Evolutionary conservation across 2,888 invertebrate genomes (phyloP).

Genomic region (Elgonia sp.): DNA sequence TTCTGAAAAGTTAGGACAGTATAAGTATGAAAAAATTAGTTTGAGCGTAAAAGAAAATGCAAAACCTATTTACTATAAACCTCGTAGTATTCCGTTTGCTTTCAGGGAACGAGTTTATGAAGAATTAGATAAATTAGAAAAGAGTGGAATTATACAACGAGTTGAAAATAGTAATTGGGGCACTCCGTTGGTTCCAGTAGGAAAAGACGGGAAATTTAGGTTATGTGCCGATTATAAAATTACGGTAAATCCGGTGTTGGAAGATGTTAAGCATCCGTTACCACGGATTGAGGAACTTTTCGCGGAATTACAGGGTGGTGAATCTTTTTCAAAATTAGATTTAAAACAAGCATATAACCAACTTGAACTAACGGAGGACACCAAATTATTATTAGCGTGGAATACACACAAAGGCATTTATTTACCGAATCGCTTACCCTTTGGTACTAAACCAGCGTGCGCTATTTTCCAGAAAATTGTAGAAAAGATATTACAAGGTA

Average conservation of each 20-base stretch:
- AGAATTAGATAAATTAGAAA: conserved; percentile 55
- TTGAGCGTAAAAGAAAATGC: conserved; percentile 43
- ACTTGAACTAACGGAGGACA: conserved; percentile 81
- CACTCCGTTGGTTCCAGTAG: conserved; percentile 75
- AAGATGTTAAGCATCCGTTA: conserved; percentile 79
- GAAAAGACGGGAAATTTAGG: conserved; percentile 38
- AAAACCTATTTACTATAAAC: conserved; percentile 67
- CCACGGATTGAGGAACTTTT: conserved; percentile 81
- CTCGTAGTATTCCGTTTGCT: conserved; percentile 64
- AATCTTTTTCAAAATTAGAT: conserved; percentile 79
- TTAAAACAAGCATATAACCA: conserved; percentile 83
- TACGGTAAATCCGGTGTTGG: conserved; percentile 79
- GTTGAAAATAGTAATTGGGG: conserved; percentile 70
- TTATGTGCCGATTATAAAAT: conserved; percentile 75
- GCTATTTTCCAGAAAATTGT: conserved; percentile 83
- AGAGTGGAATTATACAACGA: conserved; percentile 46
- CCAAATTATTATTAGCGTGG: conserved; percentile 78
- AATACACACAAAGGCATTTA: conserved; percentile 79
- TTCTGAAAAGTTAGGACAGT: conserved; percentile 58
- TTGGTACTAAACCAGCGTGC: conserved; percentile 83
- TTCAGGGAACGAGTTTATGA: conserved; percentile 47
- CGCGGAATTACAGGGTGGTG: conserved; percentile 72
- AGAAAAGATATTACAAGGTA: conserved; percentile 80
- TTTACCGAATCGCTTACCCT: conserved; percentile 80
- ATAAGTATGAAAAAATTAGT: conserved; percentile 60